These are phyloP conservation scores for Pandion haliaetus DNA, from an alignment of 2,113 vertebrate genomes.

Conservation along the genomic window DNA sequence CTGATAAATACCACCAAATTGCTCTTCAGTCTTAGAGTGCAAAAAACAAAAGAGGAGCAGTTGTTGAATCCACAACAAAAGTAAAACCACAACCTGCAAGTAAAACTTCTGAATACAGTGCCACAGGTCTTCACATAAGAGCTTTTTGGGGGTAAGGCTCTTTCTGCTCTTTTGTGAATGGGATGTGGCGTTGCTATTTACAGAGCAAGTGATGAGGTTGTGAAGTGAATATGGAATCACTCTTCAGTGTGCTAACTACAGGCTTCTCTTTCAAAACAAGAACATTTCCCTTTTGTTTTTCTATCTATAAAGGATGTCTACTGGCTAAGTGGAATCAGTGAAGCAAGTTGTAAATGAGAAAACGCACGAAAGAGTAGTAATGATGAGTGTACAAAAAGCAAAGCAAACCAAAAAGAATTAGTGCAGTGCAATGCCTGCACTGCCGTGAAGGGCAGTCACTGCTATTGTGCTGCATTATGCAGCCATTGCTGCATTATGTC, in stretches of 20 bases:
- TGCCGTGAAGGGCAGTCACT: not conserved
- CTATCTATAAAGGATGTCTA: not conserved
- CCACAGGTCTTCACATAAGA: not conserved
- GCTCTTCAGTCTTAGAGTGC: not conserved
- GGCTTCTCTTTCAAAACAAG: constrained; percentile 19
- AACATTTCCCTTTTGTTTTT: constrained; percentile 16
- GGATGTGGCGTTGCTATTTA: not conserved
- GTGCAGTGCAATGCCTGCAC: not conserved
- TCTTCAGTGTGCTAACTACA: not conserved
- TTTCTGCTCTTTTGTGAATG: not conserved
- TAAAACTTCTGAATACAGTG: not conserved
- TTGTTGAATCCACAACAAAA: not conserved
- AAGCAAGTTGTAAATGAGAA: constrained; percentile 31
- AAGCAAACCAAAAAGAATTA: not conserved
- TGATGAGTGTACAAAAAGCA: not conserved
- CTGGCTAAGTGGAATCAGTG: not conserved
- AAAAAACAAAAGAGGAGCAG: not conserved
- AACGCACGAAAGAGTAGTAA: not conserved
- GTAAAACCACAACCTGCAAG: not conserved
- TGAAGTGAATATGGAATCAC: constrained; percentile 17
- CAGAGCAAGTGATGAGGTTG: not conserved
- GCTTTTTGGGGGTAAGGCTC: not conserved
- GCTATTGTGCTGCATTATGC: not conserved
- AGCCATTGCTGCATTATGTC: not conserved
- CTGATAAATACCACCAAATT: not conserved